A percentile compares a stretch with the other conserved stretches of the same genome.
Conservation (phyloP, 2,113 vertebrate genomes). For the Eupsittula cactorum region DNA sequence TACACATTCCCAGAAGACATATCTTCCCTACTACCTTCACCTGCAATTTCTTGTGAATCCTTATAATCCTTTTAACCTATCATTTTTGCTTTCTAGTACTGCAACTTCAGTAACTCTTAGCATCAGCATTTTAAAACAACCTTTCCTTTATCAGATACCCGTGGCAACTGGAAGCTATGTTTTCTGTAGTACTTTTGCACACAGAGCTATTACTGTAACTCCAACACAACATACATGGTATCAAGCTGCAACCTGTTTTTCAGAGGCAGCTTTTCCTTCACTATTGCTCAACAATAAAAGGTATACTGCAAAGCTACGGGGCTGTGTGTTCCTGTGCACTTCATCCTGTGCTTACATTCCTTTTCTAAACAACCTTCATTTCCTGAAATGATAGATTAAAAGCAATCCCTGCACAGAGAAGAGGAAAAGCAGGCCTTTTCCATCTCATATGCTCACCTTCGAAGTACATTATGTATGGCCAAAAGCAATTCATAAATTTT, state of each 20-base stretch:
- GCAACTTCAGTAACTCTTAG: background rate
- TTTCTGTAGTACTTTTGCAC: background rate
- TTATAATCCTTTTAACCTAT: background rate
- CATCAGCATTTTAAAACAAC: background rate
- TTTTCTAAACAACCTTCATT: background rate
- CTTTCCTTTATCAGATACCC: background rate
- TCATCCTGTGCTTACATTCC: fast-evolving
- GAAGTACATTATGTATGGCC: fast-evolving
- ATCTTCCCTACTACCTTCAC: background rate
- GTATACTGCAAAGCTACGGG: background rate
- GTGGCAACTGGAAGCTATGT: background rate
- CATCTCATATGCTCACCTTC: background rate
- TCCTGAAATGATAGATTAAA: background rate
- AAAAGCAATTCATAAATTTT: background rate
- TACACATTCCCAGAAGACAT: background rate
- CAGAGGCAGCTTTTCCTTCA: background rate
- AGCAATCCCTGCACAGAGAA: background rate
- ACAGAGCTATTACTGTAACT: background rate
- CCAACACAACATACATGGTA: background rate
- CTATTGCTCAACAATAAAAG: background rate
- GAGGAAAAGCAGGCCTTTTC: background rate
- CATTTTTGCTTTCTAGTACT: background rate
- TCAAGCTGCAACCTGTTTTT: background rate
- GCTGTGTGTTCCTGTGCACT: fast-evolving
- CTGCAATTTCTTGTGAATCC: background rate